Evolutionary conservation across 1,140 invertebrate species (phyloP).

Genomic region (Musca domestica): DNA sequence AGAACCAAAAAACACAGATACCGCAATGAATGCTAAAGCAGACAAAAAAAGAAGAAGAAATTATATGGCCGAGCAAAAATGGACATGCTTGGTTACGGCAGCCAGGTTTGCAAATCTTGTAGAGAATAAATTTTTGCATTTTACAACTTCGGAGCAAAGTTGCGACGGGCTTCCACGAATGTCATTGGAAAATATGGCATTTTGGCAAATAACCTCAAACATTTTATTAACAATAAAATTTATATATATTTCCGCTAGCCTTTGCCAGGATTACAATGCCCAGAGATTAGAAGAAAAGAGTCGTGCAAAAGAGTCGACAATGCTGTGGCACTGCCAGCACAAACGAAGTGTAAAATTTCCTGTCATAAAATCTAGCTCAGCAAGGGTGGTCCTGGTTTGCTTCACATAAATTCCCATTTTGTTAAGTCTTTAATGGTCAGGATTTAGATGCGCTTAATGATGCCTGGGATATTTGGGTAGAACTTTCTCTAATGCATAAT

Average conservation of each 20-base stretch:
- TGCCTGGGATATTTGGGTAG: background rate
- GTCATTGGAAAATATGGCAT: too few species aligned
- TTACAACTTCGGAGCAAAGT: too few species aligned
- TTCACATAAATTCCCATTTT: slow-evolving; percentile 2
- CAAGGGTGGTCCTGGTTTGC: background rate
- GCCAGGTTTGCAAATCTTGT: too few species aligned
- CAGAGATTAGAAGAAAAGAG: background rate
- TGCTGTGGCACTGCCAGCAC: background rate
- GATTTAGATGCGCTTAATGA: slow-evolving; percentile 11
- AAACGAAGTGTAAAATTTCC: slow-evolving; percentile 19
- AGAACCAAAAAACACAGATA: too few species aligned
- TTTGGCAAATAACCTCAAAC: background rate
- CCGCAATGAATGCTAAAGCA: too few species aligned
- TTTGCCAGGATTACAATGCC: background rate
- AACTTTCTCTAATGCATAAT: background rate
- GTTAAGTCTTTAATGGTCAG: slow-evolving; percentile 16
- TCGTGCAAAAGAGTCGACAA: background rate
- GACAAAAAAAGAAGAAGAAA: too few species aligned
- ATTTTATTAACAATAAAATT: slow-evolving; percentile 16
- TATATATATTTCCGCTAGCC: background rate
- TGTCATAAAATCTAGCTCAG: background rate
- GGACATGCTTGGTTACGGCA: too few species aligned
- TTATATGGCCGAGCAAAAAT: too few species aligned
- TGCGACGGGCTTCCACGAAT: too few species aligned
- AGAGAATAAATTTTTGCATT: too few species aligned